Evolutionary conservation across 2,888 invertebrate species (phyloP).

Genomic region (Meta bourneti): DNA sequence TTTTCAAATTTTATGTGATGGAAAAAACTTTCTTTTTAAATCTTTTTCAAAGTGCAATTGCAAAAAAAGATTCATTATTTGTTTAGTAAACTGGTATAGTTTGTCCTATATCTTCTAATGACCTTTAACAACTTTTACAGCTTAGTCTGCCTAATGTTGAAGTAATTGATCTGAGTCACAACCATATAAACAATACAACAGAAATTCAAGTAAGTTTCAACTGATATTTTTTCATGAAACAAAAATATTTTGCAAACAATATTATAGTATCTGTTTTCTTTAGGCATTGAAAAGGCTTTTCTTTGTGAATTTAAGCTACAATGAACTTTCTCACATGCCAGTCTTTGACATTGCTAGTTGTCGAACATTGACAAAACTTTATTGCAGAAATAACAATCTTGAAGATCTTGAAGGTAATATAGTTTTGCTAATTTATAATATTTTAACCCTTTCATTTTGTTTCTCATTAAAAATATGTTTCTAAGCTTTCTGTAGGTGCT

Average conservation of each 20-base stretch:
- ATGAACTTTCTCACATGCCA: conserved; percentile 53
- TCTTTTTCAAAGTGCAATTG: no score
- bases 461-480: no score
- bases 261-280: conserved; percentile 2
- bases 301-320: conserved; percentile 67
- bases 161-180: conserved; percentile 69
- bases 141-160: conserved; percentile 67
- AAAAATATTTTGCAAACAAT: no score
- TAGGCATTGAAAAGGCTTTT: conserved; percentile 56
- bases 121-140: conserved; percentile 32
- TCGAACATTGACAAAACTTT: conserved; percentile 44
- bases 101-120: background rate
- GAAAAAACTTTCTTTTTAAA: no score
- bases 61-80: no score
- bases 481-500: no score
- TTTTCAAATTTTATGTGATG: no score
- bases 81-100: no score
- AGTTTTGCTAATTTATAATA: background rate
- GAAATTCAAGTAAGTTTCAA: conserved; percentile 57
- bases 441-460: background rate
- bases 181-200: conserved; percentile 53
- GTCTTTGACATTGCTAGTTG: conserved; percentile 55
- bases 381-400: conserved; percentile 60
- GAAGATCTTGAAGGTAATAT: conserved; percentile 60
- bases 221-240: background rate